phyloP scores from a whole-genome alignment of 2,797 vertebrate genomes.

The Falco novaeseelandiae region DNA sequence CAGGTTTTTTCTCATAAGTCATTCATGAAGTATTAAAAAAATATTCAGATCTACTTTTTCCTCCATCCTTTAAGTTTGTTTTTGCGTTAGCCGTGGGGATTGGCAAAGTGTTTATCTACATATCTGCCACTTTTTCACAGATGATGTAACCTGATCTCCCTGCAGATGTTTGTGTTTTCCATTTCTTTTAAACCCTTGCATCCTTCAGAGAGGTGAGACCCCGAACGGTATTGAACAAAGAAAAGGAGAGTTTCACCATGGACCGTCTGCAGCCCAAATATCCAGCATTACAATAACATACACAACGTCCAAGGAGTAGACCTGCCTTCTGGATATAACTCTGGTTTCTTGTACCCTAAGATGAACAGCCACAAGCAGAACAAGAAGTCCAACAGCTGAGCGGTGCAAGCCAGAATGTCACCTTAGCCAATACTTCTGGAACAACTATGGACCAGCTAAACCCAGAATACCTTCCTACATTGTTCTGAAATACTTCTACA shows the following conservation, averaged over 20 bases:
- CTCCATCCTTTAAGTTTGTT: background rate
- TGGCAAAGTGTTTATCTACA: background rate
- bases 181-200: conserved; percentile 31
- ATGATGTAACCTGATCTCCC: background rate
- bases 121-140: background rate
- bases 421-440: background rate
- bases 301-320: conserved; percentile 47
- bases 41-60: background rate
- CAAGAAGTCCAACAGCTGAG: conserved; percentile 38
- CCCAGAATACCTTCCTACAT: background rate
- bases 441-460: conserved; percentile 6
- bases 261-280: conserved; percentile 66
- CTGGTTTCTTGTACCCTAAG: conserved; percentile 72
- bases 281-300: conserved; percentile 81
- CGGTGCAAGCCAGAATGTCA: background rate
- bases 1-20: background rate
- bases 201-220: conserved; percentile 66
- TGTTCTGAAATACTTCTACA: background rate
- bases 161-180: background rate
- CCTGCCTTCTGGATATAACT: conserved; percentile 74
- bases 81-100: background rate
- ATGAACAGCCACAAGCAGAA: conserved; percentile 60
- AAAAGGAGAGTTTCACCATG: background rate
- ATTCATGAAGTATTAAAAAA: background rate
- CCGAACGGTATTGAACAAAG: conserved; percentile 55